Percentiles rank a stretch among this genome's conserved stretches.
Evolutionary conservation across 1,140 invertebrate genomes (phyloP).

Genomic region (Orussus abietinus): DNA sequence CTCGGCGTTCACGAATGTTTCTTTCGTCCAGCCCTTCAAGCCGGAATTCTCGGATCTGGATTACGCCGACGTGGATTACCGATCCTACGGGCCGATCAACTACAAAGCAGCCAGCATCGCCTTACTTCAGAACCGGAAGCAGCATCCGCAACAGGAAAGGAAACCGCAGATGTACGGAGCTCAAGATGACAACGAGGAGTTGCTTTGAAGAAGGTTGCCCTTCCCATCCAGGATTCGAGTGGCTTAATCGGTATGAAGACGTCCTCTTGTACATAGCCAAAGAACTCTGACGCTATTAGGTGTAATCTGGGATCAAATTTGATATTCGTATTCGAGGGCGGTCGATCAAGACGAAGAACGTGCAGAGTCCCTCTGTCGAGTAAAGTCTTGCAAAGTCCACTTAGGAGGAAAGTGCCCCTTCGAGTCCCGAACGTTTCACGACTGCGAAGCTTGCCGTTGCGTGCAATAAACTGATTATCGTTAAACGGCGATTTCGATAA

Average conservation of each 20-base stretch:
- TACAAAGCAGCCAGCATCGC: conserved; percentile 81
- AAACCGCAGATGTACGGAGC: conserved; percentile 50
- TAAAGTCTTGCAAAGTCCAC: too few species aligned
- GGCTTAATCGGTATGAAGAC: conserved; percentile 25
- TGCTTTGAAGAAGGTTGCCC: conserved; percentile 40
- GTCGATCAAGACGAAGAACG: neutral
- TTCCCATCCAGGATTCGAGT: too few species aligned
- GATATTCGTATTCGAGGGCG: conserved; percentile 25
- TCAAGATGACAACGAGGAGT: conserved; percentile 49
- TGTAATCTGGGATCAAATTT: conserved; percentile 47
- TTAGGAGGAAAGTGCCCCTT: too few species aligned
- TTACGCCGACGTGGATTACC: conserved; percentile 85
- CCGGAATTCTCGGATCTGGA: conserved; percentile 74
- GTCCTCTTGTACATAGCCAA: conserved; percentile 23
- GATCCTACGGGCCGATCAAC: conserved; percentile 83
- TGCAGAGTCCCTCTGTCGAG: too few species aligned
- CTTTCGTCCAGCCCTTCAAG: conserved; percentile 63
- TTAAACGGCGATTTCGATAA: too few species aligned
- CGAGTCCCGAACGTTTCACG: too few species aligned
- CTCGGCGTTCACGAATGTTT: too few species aligned
- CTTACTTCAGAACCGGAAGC: conserved; percentile 42
- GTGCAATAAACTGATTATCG: too few species aligned
- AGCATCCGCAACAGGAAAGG: conserved; percentile 24
- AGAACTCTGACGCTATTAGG: conserved; percentile 18
- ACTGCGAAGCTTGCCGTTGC: too few species aligned